A percentile compares a stretch with the other conserved stretches of the same genome.
phyloP scores from a whole-genome alignment of 2,888 invertebrate genomes.

The Latheticus oryzae region DNA sequence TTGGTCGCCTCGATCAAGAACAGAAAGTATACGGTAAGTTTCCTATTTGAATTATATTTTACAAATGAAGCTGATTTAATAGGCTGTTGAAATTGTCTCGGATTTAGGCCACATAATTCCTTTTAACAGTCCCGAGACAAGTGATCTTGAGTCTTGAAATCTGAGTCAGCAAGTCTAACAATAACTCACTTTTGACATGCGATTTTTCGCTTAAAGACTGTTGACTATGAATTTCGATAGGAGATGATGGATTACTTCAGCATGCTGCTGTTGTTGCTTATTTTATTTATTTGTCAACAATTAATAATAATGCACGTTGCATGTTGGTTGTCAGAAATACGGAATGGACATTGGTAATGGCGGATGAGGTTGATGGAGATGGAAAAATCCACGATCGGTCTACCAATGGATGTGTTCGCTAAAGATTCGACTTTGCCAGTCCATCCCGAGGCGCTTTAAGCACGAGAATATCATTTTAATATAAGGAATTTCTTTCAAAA shows the following conservation, averaged over 20 bases:
- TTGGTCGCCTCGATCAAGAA: conserved; percentile 84
- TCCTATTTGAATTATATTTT: too few relatives aligned
- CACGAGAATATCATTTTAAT: conserved; percentile 26
- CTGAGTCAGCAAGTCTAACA: conserved; percentile 24
- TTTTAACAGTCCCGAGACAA: conserved; percentile 6
- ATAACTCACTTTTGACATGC: conserved; percentile 27
- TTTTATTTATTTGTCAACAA: conserved; percentile 25
- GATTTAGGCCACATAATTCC: conserved; percentile 11
- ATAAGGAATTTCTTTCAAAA: conserved; percentile 9
- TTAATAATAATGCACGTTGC: conserved; percentile 44
- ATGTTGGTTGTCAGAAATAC: conserved; percentile 58
- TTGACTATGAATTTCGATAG: conserved; percentile 23
- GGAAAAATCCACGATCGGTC: conserved; percentile 22
- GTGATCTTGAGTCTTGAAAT: conserved; percentile 21
- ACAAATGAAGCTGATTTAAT: background rate
- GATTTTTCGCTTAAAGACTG: conserved; percentile 19
- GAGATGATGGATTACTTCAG: conserved; percentile 22
- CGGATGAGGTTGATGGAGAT: conserved; percentile 52
- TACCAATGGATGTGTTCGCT: conserved; percentile 32
- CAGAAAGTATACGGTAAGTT: conserved; percentile 83
- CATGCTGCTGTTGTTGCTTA: conserved; percentile 31
- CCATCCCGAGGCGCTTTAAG: conserved; percentile 29
- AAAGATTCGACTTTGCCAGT: conserved; percentile 19
- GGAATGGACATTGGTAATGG: conserved; percentile 60
- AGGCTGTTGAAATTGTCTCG: background rate